Percentiles rank a stretch among this genome's conserved stretches.
Conservation (phyloP, 2,113 vertebrate genomes). For the Tenrec ecaudatus region DNA sequence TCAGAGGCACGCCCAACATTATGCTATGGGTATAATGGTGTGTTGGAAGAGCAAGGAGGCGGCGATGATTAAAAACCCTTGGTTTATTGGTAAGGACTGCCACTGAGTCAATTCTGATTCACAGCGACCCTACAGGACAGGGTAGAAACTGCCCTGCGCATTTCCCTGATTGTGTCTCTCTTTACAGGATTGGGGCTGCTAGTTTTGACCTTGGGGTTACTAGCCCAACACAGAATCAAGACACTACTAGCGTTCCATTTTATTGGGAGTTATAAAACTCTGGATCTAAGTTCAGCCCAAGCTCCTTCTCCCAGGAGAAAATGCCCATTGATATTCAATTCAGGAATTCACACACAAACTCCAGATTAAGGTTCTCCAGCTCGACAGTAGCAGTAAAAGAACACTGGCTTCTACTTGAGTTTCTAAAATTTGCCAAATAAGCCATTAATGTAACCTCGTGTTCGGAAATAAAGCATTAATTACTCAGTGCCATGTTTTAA, state of each 20-base stretch:
- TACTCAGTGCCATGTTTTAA: neutral
- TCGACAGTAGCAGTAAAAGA: neutral
- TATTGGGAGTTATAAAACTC: neutral
- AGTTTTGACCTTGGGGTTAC: no score
- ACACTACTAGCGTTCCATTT: no score
- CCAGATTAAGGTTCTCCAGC: neutral
- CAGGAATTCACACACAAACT: neutral
- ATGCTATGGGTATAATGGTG: neutral
- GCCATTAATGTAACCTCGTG: neutral
- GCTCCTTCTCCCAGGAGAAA: neutral
- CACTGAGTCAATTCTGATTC: no score
- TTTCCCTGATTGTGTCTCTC: no score
- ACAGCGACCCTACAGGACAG: no score
- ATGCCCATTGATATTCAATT: neutral
- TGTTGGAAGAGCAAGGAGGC: neutral
- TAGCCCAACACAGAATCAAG: no score
- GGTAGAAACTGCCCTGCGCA: no score
- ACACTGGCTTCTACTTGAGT: neutral
- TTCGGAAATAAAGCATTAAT: conserved; percentile 22
- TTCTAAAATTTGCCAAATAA: neutral
- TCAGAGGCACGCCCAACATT: neutral
- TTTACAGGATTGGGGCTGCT: no score
- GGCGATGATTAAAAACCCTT: neutral
- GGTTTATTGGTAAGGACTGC: no score
- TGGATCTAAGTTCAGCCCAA: neutral